Base-by-base conservation (phyloP, 2,113 vertebrate genomes). In the Ascaphus truei region DNA sequence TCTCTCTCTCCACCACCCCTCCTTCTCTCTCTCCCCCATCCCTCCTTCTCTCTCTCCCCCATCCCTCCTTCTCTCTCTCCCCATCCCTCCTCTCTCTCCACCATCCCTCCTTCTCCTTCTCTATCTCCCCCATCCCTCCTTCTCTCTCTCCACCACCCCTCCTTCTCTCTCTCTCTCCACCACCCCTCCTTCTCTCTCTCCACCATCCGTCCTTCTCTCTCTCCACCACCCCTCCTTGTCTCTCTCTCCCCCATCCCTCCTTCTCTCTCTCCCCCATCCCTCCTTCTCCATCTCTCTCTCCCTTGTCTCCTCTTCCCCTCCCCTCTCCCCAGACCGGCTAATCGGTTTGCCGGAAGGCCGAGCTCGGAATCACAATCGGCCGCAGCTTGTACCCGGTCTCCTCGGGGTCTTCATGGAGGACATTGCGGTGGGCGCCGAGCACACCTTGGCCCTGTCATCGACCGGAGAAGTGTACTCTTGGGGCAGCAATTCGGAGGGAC, bases 401-500 rank as follows among this genome's bases (percentile, higher is more conserved):
- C 81, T 86, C 0, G 89, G 90, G 8, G 57, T 92, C 52, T 86
- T 91, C 59, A 88, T 93, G 1, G 88, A 91, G 60, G 92, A 93
- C 52, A 83, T 93, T 10, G 91, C 89, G 0, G 92, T 93, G 2
- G 92, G 92, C 2, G 92, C 92, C 3, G 92, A 93, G 56, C 92
- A 93, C 43, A 93, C 92, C 0, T 76, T 93, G 4, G 89, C 88
- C 0, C 78, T 93, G 2, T 81, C 91, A 8, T 87, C 91, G 1
- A 74, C 83, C 0, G 91, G 91, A 59, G 92, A 93, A 0, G 90
- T 92, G 0, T 93, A 92, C 7, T 88, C 89, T 45, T 93, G 92
- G 92, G 92, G 92, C 2, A 93, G 92, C 83, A 93, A 93, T 34
- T 93, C 92, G 0, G 92, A 93, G 73, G 92, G 92, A 5, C 92